phyloP scores from a whole-genome alignment of 2,888 invertebrate species.

The Troilus luridus region DNA sequence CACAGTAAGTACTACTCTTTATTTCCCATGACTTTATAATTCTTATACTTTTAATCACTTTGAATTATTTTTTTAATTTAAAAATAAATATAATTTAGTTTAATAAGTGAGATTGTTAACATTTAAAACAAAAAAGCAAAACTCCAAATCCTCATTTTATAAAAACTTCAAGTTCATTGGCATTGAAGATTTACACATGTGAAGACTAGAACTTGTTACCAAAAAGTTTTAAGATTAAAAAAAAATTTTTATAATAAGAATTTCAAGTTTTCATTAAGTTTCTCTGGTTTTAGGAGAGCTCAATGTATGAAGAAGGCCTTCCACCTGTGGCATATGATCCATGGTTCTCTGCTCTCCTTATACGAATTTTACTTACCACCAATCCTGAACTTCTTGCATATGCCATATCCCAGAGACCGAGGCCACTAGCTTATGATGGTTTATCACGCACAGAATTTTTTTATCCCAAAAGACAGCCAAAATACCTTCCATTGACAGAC shows the following conservation, averaged over 20 bases:
- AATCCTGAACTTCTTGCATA: slow-evolving; percentile 22
- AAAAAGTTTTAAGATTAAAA: neutral
- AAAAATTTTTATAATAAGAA: neutral
- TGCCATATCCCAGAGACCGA: slow-evolving; percentile 11
- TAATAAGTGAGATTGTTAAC: too few relatives aligned
- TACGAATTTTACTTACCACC: slow-evolving; percentile 15
- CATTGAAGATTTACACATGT: too few relatives aligned
- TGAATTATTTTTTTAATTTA: too few relatives aligned
- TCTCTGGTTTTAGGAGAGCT: neutral
- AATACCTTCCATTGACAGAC: neutral
- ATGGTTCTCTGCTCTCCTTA: slow-evolving; percentile 31
- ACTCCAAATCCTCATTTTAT: too few relatives aligned
- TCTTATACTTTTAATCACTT: neutral
- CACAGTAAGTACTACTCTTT: neutral
- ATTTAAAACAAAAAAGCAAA: too few relatives aligned
- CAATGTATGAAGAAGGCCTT: slow-evolving; percentile 26
- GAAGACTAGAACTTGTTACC: neutral
- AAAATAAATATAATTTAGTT: too few relatives aligned
- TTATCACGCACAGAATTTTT: neutral
- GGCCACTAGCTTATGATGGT: slow-evolving; percentile 26
- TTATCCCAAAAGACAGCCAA: slow-evolving; percentile 24
- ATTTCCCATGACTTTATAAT: neutral
- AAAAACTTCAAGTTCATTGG: too few relatives aligned
- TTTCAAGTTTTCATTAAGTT: neutral
- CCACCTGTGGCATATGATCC: slow-evolving; percentile 25